These are phyloP conservation scores for Egretta garzetta DNA, from an alignment of 2,113 vertebrate species.

Conservation along the genomic window DNA sequence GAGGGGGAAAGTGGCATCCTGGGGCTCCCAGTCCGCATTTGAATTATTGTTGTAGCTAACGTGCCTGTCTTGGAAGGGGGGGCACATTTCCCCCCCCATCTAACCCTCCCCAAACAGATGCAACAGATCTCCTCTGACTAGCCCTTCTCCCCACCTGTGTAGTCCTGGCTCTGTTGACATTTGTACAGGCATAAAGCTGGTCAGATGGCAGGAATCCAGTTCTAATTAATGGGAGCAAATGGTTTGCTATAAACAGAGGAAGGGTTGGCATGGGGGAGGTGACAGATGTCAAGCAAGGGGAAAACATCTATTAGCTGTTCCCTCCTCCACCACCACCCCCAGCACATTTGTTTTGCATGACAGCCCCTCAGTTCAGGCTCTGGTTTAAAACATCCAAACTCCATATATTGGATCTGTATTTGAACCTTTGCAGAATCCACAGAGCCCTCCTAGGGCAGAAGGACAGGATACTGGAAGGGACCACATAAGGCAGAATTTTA, in stretches of 20 bases:
- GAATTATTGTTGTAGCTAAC: background rate
- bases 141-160: conserved; percentile 4
- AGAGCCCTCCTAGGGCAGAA: background rate
- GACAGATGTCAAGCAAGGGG: conserved; percentile 52
- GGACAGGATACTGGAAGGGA: background rate
- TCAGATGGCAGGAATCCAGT: conserved; percentile 37
- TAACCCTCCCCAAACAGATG: background rate
- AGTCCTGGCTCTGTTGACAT: background rate
- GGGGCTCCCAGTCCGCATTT: background rate
- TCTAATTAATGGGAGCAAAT: conserved; percentile 53
- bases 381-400: background rate
- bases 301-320: conserved; percentile 43
- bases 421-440: background rate
- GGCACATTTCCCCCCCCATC: background rate
- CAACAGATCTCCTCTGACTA: background rate
- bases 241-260: conserved; percentile 49
- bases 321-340: background rate
- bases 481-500: background rate
- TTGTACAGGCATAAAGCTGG: background rate
- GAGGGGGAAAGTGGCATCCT: conserved; percentile 21
- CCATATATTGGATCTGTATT: fast-evolving
- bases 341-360: background rate
- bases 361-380: background rate
- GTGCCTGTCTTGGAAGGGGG: background rate
- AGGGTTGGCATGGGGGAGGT: conserved; percentile 1